Conservation (phyloP, 1,140 invertebrate species). For the Drosophila leontia region DNA sequence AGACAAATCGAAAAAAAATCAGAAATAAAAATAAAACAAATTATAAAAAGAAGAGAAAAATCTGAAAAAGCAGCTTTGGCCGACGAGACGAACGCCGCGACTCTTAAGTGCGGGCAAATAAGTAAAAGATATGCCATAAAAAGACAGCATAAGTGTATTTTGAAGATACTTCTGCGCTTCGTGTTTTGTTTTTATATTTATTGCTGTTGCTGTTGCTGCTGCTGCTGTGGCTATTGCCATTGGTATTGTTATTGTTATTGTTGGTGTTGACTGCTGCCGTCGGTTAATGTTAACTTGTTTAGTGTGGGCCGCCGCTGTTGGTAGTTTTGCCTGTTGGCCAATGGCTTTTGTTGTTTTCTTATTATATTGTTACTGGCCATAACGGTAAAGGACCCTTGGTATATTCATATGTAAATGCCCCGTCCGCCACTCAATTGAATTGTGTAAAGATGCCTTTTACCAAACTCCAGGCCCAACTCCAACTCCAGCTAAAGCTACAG, state of each 20-base stretch:
- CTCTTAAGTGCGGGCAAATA: constrained; percentile 76
- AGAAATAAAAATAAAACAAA: constrained; percentile 32
- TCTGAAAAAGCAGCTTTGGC: constrained; percentile 62
- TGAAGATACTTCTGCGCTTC: constrained; percentile 69
- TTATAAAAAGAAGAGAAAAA: constrained; percentile 41
- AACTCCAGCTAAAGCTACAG: neutral
- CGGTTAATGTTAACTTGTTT: constrained; percentile 54
- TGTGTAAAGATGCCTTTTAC: constrained; percentile 31
- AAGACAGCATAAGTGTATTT: constrained; percentile 80
- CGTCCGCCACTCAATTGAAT: constrained; percentile 56
- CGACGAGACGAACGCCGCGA: constrained; percentile 55
- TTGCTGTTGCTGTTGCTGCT: constrained; percentile 3
- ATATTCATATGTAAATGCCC: constrained; percentile 61
- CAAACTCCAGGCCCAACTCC: neutral
- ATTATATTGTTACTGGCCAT: constrained; percentile 51
- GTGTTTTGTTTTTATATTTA: constrained; percentile 49
- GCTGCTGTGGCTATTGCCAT: constrained; percentile 19
- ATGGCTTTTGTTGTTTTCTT: constrained; percentile 41
- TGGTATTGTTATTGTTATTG: constrained; percentile 41
- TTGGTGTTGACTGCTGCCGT: constrained; percentile 39
- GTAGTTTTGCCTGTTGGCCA: constrained; percentile 26
- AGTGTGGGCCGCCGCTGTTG: constrained; percentile 51
- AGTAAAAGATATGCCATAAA: constrained; percentile 80
- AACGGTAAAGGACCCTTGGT: constrained; percentile 63
- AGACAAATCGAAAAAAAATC: constrained; percentile 53